Evolutionary conservation across 2,113 vertebrate species (phyloP).

Genomic region (Speoplatyrhinus poulsoni): DNA sequence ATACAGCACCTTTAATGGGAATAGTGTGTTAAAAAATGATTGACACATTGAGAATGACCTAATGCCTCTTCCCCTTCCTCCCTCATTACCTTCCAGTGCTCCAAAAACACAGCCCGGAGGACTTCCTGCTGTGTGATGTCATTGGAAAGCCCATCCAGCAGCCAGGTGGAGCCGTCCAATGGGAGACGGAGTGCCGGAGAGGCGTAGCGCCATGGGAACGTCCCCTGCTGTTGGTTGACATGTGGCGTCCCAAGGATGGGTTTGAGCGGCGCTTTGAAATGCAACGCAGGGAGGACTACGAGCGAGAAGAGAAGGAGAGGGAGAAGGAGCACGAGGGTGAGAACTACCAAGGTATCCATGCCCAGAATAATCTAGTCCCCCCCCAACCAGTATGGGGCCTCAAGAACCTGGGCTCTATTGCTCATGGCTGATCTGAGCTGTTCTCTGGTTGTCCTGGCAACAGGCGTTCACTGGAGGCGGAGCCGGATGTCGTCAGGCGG

Average conservation of each 20-base stretch:
- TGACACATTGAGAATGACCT: conserved; percentile 43
- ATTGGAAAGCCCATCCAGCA: conserved; percentile 80
- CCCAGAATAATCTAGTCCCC: not conserved
- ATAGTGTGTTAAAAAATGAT: conserved; percentile 22
- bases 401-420: not conserved
- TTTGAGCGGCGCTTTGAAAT: conserved; percentile 91
- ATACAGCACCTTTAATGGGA: not conserved
- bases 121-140: conserved; percentile 85
- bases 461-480: conserved; percentile 81
- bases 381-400: not conserved
- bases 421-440: not conserved
- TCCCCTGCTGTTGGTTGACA: conserved; percentile 87
- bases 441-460: conserved; percentile 37
- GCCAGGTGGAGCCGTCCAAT: conserved; percentile 76
- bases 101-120: conserved; percentile 77
- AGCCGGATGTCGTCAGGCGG: conserved; percentile 83
- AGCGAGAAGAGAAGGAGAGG: conserved; percentile 77
- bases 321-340: conserved; percentile 75
- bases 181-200: conserved; percentile 85
- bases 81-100: conserved; percentile 69
- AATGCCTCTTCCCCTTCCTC: conserved; percentile 29
- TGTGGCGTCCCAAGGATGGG: conserved; percentile 90
- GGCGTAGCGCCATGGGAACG: conserved; percentile 84
- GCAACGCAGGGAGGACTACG: conserved; percentile 84
- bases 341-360: conserved; percentile 65